Percentiles rank a stretch among this genome's conserved stretches.
These are phyloP conservation scores for Leptopilina boulardi DNA, from an alignment of 1,140 invertebrate species.

Conservation along the genomic window DNA sequence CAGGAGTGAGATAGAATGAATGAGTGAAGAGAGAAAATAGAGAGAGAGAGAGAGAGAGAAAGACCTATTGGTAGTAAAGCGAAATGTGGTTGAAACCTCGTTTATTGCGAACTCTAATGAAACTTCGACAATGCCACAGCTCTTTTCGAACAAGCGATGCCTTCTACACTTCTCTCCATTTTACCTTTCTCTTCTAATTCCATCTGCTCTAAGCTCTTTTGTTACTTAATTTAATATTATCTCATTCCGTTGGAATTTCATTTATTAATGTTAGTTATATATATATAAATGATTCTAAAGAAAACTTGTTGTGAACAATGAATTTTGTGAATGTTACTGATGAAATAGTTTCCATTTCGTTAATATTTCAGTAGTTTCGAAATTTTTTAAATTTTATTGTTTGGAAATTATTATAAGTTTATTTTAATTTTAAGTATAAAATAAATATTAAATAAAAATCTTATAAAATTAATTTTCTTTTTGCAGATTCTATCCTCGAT, in stretches of 20 bases:
- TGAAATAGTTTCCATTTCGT: too few species aligned
- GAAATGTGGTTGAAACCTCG: conserved; percentile 44
- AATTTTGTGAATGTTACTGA: not conserved
- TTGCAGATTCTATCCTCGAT: too few species aligned
- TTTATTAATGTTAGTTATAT: not conserved
- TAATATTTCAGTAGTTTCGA: too few species aligned
- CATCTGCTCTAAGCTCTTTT: conserved; percentile 37
- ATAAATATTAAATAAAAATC: too few species aligned
- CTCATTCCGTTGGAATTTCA: not conserved
- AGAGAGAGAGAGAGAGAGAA: not conserved
- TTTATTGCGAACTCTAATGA: conserved; percentile 10
- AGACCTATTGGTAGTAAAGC: conserved; percentile 45
- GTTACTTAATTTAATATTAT: conserved; percentile 27
- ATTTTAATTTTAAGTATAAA: too few species aligned
- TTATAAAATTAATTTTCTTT: too few species aligned
- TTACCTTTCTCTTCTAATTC: conserved; percentile 17
- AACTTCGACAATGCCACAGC: not conserved
- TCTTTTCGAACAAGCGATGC: not conserved
- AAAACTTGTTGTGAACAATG: not conserved
- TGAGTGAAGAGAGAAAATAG: conserved; percentile 22
- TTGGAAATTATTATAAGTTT: too few species aligned
- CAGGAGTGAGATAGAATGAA: not conserved
- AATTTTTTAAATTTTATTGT: too few species aligned
- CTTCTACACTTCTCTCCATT: conserved; percentile 37
- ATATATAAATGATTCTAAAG: conserved; percentile 11